phyloP scores from a whole-genome alignment of 2,888 invertebrate species.

The Emmelina monodactyla region DNA sequence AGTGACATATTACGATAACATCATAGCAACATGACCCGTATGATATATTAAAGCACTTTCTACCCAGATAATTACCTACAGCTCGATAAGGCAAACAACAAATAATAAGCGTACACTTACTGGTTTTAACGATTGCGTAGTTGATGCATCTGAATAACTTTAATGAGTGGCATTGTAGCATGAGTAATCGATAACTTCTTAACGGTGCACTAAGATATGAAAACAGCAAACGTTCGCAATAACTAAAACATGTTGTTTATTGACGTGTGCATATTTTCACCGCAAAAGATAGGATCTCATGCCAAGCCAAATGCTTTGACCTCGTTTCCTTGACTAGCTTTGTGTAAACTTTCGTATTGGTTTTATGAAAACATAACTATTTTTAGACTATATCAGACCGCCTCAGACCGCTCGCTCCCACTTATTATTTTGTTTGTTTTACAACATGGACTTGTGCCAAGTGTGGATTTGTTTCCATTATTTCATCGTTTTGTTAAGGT shows the following conservation, averaged over 20 bases:
- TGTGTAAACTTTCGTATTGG: constrained; percentile 58
- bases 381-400: constrained; percentile 43
- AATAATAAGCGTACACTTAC: too few species aligned
- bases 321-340: constrained; percentile 54
- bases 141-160: too few species aligned
- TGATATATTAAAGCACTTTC: too few species aligned
- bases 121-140: too few species aligned
- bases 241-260: constrained; percentile 42
- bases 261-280: constrained; percentile 36
- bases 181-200: too few species aligned
- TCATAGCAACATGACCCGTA: too few species aligned
- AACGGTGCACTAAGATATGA: too few species aligned
- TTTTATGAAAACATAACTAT: constrained; percentile 57
- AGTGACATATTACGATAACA: too few species aligned
- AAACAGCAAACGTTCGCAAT: too few species aligned
- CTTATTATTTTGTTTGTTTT: constrained; percentile 52
- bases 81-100: too few species aligned
- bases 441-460: constrained; percentile 40
- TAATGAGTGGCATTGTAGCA: too few species aligned
- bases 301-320: constrained; percentile 49
- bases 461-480: constrained; percentile 39
- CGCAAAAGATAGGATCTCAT: constrained; percentile 30
- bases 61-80: too few species aligned
- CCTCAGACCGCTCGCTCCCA: constrained; percentile 29
- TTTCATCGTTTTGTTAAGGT: constrained; percentile 7